Evolutionary conservation across 2,888 invertebrate species (phyloP).

Genomic region (Salpingus planirostris): DNA sequence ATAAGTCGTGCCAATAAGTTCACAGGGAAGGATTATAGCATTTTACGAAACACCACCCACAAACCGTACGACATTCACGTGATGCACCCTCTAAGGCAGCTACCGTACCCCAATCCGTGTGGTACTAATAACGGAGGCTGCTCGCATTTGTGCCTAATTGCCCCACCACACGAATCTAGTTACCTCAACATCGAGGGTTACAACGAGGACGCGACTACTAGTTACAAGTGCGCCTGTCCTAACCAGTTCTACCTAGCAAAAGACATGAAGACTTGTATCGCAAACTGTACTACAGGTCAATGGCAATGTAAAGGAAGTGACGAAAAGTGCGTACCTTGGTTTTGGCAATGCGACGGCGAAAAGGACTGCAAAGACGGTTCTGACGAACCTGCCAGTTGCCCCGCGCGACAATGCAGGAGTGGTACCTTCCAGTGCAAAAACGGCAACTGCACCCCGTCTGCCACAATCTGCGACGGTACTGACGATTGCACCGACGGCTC

Average conservation of each 20-base stretch:
- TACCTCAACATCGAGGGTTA: conserved; percentile 71
- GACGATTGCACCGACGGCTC: conserved; percentile 89
- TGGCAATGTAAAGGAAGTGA: conserved; percentile 65
- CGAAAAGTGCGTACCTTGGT: conserved; percentile 67
- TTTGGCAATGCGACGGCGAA: conserved; percentile 86
- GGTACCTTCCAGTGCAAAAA: conserved; percentile 93
- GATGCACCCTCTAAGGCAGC: conserved; percentile 81
- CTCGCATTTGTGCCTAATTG: conserved; percentile 88
- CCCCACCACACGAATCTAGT: conserved; percentile 69
- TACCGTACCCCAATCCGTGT: conserved; percentile 84
- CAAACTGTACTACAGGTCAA: conserved; percentile 89
- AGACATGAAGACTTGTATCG: conserved; percentile 80
- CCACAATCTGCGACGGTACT: conserved; percentile 86
- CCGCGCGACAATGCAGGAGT: conserved; percentile 73
- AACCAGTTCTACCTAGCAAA: conserved; percentile 81
- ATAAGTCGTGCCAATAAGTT: conserved; percentile 89
- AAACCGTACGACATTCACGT: conserved; percentile 90
- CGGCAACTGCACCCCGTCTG: conserved; percentile 84
- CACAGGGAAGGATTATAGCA: conserved; percentile 63
- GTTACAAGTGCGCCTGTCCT: conserved; percentile 85
- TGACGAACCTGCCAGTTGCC: conserved; percentile 81
- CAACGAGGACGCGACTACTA: conserved; percentile 64
- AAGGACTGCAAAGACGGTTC: conserved; percentile 87
- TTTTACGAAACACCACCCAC: conserved; percentile 85
- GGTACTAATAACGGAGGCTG: conserved; percentile 90